A percentile compares a stretch with the other conserved stretches of the same genome.
These are phyloP conservation scores for Trissoscelio sp. DNA, from an alignment of 2,888 invertebrate genomes.

Conservation along the genomic window DNA sequence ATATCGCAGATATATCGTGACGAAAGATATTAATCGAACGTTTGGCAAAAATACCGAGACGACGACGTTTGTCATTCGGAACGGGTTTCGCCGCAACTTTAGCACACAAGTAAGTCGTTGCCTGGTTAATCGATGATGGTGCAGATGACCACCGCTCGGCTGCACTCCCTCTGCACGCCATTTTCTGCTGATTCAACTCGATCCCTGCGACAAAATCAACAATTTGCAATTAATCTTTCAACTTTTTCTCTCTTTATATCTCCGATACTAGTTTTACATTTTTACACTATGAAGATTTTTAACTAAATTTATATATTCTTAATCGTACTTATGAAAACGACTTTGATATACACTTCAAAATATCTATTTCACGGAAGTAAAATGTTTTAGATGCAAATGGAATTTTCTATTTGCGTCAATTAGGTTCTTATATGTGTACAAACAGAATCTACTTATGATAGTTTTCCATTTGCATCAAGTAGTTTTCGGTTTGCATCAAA, in stretches of 20 bases:
- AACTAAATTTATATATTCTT: too few species aligned
- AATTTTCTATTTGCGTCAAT: too few species aligned
- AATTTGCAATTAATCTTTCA: neutral
- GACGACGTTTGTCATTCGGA: conserved; percentile 53
- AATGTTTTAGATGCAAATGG: too few species aligned
- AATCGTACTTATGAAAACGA: too few species aligned
- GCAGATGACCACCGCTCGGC: conserved; percentile 15
- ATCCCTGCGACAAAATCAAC: neutral
- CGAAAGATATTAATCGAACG: conserved; percentile 66
- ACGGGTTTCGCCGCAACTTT: conserved; percentile 44
- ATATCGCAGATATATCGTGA: conserved; percentile 60
- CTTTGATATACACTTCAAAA: too few species aligned
- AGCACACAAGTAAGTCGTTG: conserved; percentile 21
- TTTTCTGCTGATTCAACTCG: conserved; percentile 4
- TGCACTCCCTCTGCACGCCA: neutral
- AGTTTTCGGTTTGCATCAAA: too few species aligned
- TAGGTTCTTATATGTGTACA: too few species aligned
- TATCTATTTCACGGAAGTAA: too few species aligned
- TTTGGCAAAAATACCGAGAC: conserved; percentile 47
- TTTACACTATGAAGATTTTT: too few species aligned
- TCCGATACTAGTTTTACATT: neutral
- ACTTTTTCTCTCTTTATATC: neutral
- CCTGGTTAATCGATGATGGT: conserved; percentile 40
- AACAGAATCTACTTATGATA: too few species aligned
- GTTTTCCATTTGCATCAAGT: too few species aligned